phyloP scores from a whole-genome alignment of 2,113 vertebrate genomes.

The Embiotoca jacksoni region DNA sequence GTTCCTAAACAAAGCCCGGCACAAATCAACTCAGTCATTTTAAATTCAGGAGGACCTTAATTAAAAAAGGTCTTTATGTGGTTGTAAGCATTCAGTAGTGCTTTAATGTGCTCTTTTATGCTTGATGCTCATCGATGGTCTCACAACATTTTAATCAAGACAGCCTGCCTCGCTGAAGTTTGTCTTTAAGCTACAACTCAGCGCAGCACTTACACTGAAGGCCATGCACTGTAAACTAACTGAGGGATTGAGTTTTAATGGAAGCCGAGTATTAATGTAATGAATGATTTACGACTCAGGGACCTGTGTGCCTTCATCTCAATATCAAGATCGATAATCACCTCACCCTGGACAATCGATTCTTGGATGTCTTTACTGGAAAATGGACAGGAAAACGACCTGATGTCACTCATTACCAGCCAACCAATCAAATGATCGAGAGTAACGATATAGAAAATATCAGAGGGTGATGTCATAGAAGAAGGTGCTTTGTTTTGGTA shows the following conservation, averaged over 20 bases:
- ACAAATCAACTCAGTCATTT: slow-evolving; percentile 31
- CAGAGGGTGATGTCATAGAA: slow-evolving; percentile 22
- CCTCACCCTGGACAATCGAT: slow-evolving; percentile 50
- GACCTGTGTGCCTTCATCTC: slow-evolving; percentile 61
- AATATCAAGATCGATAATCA: slow-evolving; percentile 67
- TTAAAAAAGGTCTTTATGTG: slow-evolving; percentile 57
- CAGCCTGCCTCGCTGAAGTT: slow-evolving; percentile 29
- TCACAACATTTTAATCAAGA: slow-evolving; percentile 55
- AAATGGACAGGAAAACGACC: slow-evolving; percentile 48
- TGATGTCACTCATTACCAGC: slow-evolving; percentile 50
- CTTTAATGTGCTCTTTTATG: slow-evolving; percentile 62
- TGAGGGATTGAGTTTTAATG: slow-evolving; percentile 34
- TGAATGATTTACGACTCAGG: slow-evolving; percentile 67
- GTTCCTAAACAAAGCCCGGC: slow-evolving; percentile 31
- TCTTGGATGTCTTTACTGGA: slow-evolving; percentile 59
- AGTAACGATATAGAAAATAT: slow-evolving; percentile 23
- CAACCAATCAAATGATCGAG: slow-evolving; percentile 24
- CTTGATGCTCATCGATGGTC: slow-evolving; percentile 60
- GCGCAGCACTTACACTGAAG: slow-evolving; percentile 9
- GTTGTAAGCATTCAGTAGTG: slow-evolving; percentile 55
- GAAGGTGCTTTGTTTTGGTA: slow-evolving; percentile 1
- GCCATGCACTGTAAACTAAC: slow-evolving; percentile 10
- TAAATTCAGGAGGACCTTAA: slow-evolving; percentile 48
- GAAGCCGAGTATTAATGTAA: slow-evolving; percentile 42
- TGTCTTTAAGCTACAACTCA: slow-evolving; percentile 32